Evolutionary conservation across 2,797 vertebrate species (phyloP), one percentile per base, ranked within the genome.

Genomic region (Smutsia gigantea): DNA sequence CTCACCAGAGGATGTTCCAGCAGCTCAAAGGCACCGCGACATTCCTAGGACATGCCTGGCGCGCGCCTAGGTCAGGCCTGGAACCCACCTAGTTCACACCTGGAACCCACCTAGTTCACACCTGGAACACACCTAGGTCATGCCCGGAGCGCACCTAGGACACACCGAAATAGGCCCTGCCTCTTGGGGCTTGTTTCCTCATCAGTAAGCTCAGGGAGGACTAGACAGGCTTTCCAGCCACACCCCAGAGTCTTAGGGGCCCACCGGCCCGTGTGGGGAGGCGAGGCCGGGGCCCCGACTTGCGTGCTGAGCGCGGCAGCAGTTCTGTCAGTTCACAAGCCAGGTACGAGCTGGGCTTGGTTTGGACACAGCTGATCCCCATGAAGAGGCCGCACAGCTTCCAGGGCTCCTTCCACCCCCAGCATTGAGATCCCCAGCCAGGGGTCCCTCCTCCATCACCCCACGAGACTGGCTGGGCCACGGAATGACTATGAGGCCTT

Each of bases 181-280:
- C 49, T 14, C 4, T 25, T 29, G 17, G 57, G 55, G 27, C 78
- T 83, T 10, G 37, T 3, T 9, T 27, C 55, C 59, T 15, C 2
- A 4, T 17, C 0, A 0, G 10, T 9, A 29, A 55, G 57, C 31
- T 51, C 18, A 8, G 39, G n/a, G 31, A 3, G 29, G 51, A 39
- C 4, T 4, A 51, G 72, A 39, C 42, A 2, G 39, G 14, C n/a
- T 55, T 21, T 46, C 29, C 29, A 29, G 8, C 13, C 19, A 39
- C 10, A 14, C 42, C 49, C 34, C 14, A 31, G 27, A 17, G 19
- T 39, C 64, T n/a, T 49, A 17, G 25, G 46, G 46, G 46, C 55
- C 14, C 3, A 3, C 10, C 13, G 18, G 1, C 29, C 42, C 4
- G 13, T 0, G 15, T 12, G 9, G 18, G 27, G 63, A 19, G 29